Evolutionary conservation across 2,113 vertebrate genomes (phyloP).

Genomic region (Corythoichthys intestinalis): DNA sequence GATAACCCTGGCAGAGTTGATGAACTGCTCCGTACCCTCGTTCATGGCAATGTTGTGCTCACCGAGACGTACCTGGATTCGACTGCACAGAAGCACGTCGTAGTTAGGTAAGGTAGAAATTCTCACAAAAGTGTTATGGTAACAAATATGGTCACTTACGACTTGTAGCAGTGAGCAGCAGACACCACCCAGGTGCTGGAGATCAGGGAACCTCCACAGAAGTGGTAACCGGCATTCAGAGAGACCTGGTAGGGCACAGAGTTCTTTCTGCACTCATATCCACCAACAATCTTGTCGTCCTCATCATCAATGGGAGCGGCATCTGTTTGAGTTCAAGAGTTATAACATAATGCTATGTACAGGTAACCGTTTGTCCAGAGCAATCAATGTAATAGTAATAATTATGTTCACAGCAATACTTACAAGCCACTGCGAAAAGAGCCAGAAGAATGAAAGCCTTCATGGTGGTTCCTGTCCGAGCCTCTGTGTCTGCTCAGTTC

Average conservation of each 20-base stretch:
- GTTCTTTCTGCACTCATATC: slow-evolving; percentile 72
- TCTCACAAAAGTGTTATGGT: too few species aligned
- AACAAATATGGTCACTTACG: slow-evolving; percentile 56
- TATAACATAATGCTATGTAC: too few species aligned
- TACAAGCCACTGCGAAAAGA: slow-evolving; percentile 59
- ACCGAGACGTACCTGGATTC: slow-evolving; percentile 69
- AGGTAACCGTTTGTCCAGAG: too few species aligned
- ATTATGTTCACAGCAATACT: slow-evolving; percentile 18
- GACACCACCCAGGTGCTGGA: slow-evolving; percentile 80
- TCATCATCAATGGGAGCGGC: slow-evolving; percentile 67
- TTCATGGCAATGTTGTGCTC: slow-evolving; percentile 74
- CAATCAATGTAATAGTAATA: background rate
- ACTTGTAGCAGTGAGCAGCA: slow-evolving; percentile 82
- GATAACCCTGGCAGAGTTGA: slow-evolving; percentile 59
- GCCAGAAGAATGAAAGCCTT: slow-evolving; percentile 62
- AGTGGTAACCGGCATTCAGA: slow-evolving; percentile 75
- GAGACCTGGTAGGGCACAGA: slow-evolving; percentile 76
- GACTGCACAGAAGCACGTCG: slow-evolving; percentile 40
- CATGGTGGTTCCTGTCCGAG: slow-evolving; percentile 34
- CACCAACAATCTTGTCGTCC: slow-evolving; percentile 81
- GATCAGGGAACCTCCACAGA: slow-evolving; percentile 74
- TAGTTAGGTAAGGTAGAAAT: background rate
- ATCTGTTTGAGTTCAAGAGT: too few species aligned
- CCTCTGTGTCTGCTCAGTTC: slow-evolving; percentile 8
- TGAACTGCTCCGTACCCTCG: slow-evolving; percentile 75